phyloP scores from a whole-genome alignment of 2,797 vertebrate species.

The Taeniopygia guttata region DNA sequence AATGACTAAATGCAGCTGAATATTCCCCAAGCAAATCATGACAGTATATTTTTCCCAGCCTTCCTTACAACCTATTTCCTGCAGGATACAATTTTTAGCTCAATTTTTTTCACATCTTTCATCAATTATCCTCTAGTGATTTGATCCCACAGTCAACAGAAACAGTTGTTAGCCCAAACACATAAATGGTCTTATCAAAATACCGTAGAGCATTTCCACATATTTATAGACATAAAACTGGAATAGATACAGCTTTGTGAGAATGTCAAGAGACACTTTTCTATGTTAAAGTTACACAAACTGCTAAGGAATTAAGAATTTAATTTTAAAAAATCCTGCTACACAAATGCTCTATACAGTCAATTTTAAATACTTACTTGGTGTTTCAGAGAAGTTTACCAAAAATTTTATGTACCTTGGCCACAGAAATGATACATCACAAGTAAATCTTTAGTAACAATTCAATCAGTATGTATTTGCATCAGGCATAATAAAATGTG shows the following conservation, averaged over 20 bases:
- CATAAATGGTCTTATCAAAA: neutral
- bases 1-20: neutral
- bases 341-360: neutral
- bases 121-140: neutral
- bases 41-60: neutral
- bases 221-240: neutral
- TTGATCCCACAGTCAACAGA: neutral
- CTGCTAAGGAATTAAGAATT: neutral
- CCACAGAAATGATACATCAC: neutral
- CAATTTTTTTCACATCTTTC: neutral
- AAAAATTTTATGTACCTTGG: accelerated
- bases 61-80: neutral
- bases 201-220: neutral
- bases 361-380: neutral
- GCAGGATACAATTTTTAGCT: neutral
- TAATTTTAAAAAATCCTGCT: neutral
- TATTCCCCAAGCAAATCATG: neutral
- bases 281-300: neutral
- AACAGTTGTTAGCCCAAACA: neutral
- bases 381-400: neutral
- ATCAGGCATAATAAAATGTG: neutral
- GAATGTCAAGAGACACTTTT: neutral
- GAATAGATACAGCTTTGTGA: neutral
- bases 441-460: neutral
- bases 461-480: neutral